Percentiles rank a stretch among this genome's conserved stretches.
These are phyloP conservation scores for Crenuchus spilurus DNA, from an alignment of 2,797 vertebrate genomes.

Conservation along the genomic window DNA sequence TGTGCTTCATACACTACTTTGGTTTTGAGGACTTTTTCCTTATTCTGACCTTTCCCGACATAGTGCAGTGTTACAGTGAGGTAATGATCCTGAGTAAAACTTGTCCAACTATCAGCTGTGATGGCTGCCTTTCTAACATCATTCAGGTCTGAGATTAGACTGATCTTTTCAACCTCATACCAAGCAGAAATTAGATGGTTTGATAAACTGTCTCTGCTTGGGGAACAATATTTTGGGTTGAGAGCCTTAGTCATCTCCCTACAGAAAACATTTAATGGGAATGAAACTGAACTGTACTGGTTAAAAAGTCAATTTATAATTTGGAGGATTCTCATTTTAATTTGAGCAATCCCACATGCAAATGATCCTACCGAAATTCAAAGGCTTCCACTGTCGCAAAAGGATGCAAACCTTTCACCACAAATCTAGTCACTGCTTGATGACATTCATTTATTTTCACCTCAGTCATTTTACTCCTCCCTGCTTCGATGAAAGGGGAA, in stretches of 20 bases:
- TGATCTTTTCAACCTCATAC: neutral
- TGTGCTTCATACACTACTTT: constrained; percentile 35
- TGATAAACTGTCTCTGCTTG: constrained; percentile 8
- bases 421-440: constrained; percentile 3
- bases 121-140: neutral
- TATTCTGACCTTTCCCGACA: neutral
- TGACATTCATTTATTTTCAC: constrained; percentile 13
- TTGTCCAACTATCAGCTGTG: constrained; percentile 5
- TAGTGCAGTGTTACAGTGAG: constrained; percentile 14
- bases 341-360: too few relatives aligned
- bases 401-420: constrained; percentile 12
- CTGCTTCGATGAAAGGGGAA: too few relatives aligned
- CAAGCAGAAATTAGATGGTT: neutral
- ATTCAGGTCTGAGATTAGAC: neutral
- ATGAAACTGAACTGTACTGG: too few relatives aligned
- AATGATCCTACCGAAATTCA: neutral
- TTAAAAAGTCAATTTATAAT: too few relatives aligned
- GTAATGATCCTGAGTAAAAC: constrained; percentile 11
- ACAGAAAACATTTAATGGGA: neutral
- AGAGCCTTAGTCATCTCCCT: neutral
- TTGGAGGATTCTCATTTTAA: too few relatives aligned
- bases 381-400: neutral
- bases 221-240: constrained; percentile 4
- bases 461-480: too few relatives aligned
- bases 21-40: constrained; percentile 7